phyloP scores from a whole-genome alignment of 2,888 invertebrate species.

The Argynnis bischoffii region DNA sequence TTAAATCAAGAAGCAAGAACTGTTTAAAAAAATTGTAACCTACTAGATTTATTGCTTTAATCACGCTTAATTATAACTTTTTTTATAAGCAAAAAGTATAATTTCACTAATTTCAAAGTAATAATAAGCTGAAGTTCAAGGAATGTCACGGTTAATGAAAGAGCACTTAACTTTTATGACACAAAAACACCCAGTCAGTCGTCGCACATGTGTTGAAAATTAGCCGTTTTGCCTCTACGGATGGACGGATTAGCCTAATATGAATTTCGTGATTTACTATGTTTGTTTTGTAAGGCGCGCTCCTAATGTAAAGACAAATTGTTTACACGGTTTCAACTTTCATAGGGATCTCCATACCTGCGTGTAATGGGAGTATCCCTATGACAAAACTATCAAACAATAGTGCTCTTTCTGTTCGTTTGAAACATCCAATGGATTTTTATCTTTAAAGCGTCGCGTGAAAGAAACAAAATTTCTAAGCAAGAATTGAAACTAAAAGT shows the following conservation, averaged over 20 bases:
- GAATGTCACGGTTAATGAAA: slow-evolving; percentile 72
- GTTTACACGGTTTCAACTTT: slow-evolving; percentile 79
- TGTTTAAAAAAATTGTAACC: too few species aligned
- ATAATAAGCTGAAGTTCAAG: slow-evolving; percentile 34
- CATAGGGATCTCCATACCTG: slow-evolving; percentile 72
- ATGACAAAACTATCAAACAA: slow-evolving; percentile 46
- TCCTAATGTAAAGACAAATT: slow-evolving; percentile 77
- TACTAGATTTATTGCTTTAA: too few species aligned
- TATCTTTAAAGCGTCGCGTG: slow-evolving; percentile 42
- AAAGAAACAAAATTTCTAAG: slow-evolving; percentile 31
- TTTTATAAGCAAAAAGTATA: neutral
- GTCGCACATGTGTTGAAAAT: slow-evolving; percentile 71
- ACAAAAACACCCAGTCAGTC: slow-evolving; percentile 61
- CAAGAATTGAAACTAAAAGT: too few species aligned
- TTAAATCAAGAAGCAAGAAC: too few species aligned
- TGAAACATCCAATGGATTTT: slow-evolving; percentile 42
- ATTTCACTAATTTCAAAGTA: neutral
- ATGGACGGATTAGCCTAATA: slow-evolving; percentile 77
- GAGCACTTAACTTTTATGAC: slow-evolving; percentile 71
- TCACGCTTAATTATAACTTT: neutral
- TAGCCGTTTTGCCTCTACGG: slow-evolving; percentile 62
- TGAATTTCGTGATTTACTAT: slow-evolving; percentile 73
- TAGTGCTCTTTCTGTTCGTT: slow-evolving; percentile 39
- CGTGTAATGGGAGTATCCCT: slow-evolving; percentile 55
- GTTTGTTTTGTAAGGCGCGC: slow-evolving; percentile 72